phyloP scores from a whole-genome alignment of 2,113 vertebrate genomes.

The Brachionichthys hirsutus region DNA sequence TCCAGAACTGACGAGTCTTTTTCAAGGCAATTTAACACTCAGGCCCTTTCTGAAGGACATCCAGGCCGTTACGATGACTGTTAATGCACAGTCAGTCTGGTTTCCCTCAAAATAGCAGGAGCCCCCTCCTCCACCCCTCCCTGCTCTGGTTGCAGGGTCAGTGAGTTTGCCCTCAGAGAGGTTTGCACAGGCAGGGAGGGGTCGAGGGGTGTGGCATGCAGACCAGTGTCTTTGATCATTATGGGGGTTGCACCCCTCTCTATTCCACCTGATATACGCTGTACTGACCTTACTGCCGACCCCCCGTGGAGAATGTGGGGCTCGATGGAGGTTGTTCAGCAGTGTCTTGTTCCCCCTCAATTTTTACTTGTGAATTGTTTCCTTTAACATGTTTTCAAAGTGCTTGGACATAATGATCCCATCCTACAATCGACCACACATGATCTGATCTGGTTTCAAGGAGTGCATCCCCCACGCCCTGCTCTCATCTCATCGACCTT shows the following conservation, averaged over 20 bases:
- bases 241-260: slow-evolving; percentile 46
- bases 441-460: too few species aligned
- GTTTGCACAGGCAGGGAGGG: slow-evolving; percentile 39
- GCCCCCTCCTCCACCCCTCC: background rate
- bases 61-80: slow-evolving; percentile 12
- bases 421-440: too few species aligned
- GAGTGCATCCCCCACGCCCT: too few species aligned
- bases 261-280: slow-evolving; percentile 63
- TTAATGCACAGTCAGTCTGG: slow-evolving; percentile 26
- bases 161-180: slow-evolving; percentile 49
- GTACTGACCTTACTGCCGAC: slow-evolving; percentile 49
- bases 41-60: background rate
- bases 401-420: too few species aligned
- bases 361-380: too few species aligned
- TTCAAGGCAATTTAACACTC: background rate
- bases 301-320: slow-evolving; percentile 34
- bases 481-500: too few species aligned
- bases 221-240: slow-evolving; percentile 59
- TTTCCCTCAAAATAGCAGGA: background rate
- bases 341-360: background rate
- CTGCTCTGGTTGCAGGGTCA: slow-evolving; percentile 54
- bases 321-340: slow-evolving; percentile 10
- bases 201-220: slow-evolving; percentile 38
- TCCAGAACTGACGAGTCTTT: background rate
- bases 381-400: background rate